phyloP scores from a whole-genome alignment of 2,888 invertebrate genomes.

The Eilema depressum region DNA sequence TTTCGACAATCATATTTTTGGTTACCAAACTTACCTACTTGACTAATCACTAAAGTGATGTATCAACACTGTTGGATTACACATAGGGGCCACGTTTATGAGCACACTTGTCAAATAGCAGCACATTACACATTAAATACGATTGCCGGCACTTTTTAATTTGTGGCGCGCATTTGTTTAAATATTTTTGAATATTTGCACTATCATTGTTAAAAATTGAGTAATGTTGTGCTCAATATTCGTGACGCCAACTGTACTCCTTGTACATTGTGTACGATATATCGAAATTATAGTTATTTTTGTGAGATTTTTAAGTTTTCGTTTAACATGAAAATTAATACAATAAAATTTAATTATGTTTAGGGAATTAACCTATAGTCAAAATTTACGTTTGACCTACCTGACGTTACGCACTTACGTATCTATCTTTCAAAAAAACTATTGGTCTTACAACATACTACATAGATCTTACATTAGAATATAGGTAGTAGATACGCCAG shows the following conservation, averaged over 20 bases:
- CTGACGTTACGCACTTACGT: no score
- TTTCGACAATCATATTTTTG: background rate
- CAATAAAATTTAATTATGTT: background rate
- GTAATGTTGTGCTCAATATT: no score
- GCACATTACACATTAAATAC: background rate
- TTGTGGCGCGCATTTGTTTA: background rate
- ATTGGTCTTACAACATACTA: no score
- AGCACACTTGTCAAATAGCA: background rate
- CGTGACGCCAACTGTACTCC: no score
- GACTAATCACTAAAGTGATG: background rate
- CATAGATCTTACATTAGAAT: no score
- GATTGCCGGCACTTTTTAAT: background rate
- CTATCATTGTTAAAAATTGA: no score
- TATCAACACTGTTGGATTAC: background rate
- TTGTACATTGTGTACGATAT: no score
- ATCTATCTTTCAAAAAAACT: no score
- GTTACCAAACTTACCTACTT: background rate
- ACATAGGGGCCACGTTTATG: background rate
- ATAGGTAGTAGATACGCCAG: no score
- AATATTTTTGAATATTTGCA: background rate
- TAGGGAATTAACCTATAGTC: no score
- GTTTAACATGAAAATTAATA: background rate
- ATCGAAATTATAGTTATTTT: no score
- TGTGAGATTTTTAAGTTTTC: background rate
- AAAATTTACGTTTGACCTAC: no score